Evolutionary conservation across 2,888 invertebrate genomes (phyloP).

Genomic region (Caradrina kadenii): DNA sequence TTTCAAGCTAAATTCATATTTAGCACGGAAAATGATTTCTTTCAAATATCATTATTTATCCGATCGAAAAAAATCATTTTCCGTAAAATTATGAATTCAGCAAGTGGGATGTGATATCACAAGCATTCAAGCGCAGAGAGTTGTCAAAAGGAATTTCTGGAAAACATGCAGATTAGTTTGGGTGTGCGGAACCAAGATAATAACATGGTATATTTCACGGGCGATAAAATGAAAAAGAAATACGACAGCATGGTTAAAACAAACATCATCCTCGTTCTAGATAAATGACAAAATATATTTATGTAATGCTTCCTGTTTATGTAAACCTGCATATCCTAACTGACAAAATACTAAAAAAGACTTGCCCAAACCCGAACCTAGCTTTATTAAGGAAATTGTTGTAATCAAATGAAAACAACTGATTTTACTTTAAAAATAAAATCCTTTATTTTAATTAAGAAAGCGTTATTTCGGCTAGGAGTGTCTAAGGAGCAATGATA

Average conservation of each 20-base stretch:
- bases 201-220: slow-evolving; percentile 17
- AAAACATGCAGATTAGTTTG: slow-evolving; percentile 41
- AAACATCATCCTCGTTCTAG: background rate
- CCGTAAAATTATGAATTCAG: slow-evolving; percentile 40
- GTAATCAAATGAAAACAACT: no score
- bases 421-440: no score
- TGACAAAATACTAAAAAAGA: background rate
- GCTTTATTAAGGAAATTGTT: background rate
- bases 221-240: slow-evolving; percentile 2
- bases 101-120: slow-evolving; percentile 41
- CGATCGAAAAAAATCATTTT: slow-evolving; percentile 34
- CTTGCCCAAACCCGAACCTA: background rate
- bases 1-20: no score
- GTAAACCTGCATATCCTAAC: background rate
- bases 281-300: no score
- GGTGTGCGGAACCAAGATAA: slow-evolving; percentile 38
- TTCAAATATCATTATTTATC: slow-evolving; percentile 17
- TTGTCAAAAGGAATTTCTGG: slow-evolving; percentile 39
- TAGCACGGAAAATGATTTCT: no score
- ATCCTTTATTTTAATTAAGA: no score
- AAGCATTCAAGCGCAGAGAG: slow-evolving; percentile 44
- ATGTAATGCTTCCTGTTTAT: no score
- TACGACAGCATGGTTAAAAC: background rate
- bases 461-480: no score
- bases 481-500: no score